Evolutionary conservation across 2,113 vertebrate species (phyloP).

Genomic region (human): GRCh38 chr6:83099001-83099500

Average conservation of each 20-base stretch:
- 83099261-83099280: conserved; percentile 3
- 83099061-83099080: not conserved
- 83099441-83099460: not conserved
- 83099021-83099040: not conserved
- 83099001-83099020: not conserved
- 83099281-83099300: not conserved
- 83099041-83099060: not conserved
- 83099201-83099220: not conserved
- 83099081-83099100: not conserved
- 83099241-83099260: not conserved
- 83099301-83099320: not conserved
- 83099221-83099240: not conserved
- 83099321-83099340: not conserved
- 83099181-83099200: not conserved
- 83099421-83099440: not conserved
- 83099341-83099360: not conserved
- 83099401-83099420: not conserved
- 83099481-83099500: not conserved
- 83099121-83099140: not conserved
- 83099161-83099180: not conserved
- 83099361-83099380: conserved; percentile 7
- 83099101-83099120: not conserved
- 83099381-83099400: not conserved
- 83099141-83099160: not conserved
- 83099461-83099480: not conserved